These are phyloP conservation scores for Lophius americanus DNA, from an alignment of 2,797 vertebrate genomes.

Conservation along the genomic window DNA sequence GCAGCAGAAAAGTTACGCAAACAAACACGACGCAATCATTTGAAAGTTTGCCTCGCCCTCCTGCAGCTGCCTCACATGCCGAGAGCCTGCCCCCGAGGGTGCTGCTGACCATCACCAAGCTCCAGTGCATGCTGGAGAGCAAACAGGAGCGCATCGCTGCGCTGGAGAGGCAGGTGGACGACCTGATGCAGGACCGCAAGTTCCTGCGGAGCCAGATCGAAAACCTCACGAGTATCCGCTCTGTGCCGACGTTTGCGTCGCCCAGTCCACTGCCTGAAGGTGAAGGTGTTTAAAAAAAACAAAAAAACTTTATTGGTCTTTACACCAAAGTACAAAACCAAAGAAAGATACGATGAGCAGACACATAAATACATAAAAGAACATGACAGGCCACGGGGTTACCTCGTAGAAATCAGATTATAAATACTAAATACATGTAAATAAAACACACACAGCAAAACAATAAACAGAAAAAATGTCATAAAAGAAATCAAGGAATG, in stretches of 20 bases:
- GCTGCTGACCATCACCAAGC: constrained; percentile 78
- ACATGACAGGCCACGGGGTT: too few species aligned
- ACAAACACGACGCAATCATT: too few species aligned
- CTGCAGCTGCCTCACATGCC: constrained; percentile 48
- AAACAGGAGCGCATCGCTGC: constrained; percentile 78
- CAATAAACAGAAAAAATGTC: too few species aligned
- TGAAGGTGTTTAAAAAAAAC: constrained; percentile 21
- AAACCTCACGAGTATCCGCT: constrained; percentile 77
- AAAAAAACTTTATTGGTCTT: too few species aligned
- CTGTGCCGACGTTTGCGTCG: constrained; percentile 47
- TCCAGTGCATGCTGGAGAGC: constrained; percentile 81
- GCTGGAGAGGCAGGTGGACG: constrained; percentile 79
- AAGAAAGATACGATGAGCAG: too few species aligned
- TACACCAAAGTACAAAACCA: too few species aligned
- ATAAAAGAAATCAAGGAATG: too few species aligned
- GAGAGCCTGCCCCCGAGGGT: constrained; percentile 74
- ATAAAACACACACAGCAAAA: too few species aligned
- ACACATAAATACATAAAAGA: too few species aligned
- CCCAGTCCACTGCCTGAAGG: constrained; percentile 60
- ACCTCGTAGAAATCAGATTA: too few species aligned
- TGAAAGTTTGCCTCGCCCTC: neutral
- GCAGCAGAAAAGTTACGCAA: neutral
- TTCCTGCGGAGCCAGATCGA: constrained; percentile 82
- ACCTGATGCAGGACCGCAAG: constrained; percentile 81
- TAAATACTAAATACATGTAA: too few species aligned